A percentile compares a stretch with the other conserved stretches of the same genome.
Evolutionary conservation across 2,797 vertebrate species (phyloP).

Genomic region (Diplodus sargus): DNA sequence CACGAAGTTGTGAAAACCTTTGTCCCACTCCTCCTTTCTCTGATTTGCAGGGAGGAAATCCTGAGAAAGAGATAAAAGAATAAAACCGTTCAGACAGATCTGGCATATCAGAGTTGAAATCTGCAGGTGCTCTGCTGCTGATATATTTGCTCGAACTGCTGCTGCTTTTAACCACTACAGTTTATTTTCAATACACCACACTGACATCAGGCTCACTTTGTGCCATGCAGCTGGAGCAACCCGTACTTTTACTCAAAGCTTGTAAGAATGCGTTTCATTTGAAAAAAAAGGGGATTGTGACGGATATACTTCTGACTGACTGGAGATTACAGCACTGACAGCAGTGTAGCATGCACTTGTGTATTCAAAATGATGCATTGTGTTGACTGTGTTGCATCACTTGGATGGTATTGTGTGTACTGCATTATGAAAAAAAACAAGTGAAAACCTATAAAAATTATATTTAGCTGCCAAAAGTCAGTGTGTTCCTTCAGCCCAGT

Average conservation of each 20-base stretch:
- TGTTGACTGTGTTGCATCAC: neutral
- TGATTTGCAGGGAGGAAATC: constrained; percentile 73
- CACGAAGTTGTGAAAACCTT: constrained; percentile 37
- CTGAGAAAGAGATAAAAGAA: constrained; percentile 69
- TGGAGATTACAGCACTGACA: too few species aligned
- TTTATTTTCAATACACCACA: constrained; percentile 56
- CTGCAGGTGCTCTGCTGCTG: constrained; percentile 68
- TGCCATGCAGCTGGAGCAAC: constrained; percentile 34
- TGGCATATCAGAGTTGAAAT: constrained; percentile 43
- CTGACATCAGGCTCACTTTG: constrained; percentile 20
- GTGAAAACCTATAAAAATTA: neutral
- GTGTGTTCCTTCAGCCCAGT: neutral
- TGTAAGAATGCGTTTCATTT: constrained; percentile 8
- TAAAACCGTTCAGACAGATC: constrained; percentile 46
- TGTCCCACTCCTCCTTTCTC: constrained; percentile 65
- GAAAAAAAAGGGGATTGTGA: neutral
- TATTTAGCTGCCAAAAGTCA: neutral
- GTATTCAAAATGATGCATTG: neutral
- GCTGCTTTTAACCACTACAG: constrained; percentile 45
- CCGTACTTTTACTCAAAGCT: neutral
- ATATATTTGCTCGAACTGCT: constrained; percentile 31
- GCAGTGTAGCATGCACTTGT: neutral
- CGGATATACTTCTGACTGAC: neutral
- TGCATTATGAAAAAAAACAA: neutral
- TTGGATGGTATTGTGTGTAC: neutral